These are phyloP conservation scores for Trochalopteron elliotii DNA, from an alignment of 2,113 vertebrate species.

Conservation along the genomic window DNA sequence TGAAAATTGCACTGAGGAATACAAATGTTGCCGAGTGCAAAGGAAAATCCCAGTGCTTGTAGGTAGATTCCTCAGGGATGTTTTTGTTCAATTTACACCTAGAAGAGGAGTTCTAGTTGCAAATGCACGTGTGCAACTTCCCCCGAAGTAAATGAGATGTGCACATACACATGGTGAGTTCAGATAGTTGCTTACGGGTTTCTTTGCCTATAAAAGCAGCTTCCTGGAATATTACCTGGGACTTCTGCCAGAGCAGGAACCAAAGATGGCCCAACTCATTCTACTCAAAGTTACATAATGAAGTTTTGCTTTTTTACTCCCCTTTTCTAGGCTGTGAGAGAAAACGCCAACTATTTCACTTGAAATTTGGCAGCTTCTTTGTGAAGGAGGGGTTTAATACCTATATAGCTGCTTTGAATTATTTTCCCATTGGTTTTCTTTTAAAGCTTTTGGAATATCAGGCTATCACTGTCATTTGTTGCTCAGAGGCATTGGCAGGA, in stretches of 20 bases:
- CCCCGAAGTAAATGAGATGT: not conserved
- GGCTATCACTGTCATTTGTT: not conserved
- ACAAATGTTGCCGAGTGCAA: not conserved
- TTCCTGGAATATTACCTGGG: slow-evolving; percentile 37
- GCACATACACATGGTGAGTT: not conserved
- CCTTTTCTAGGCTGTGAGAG: not conserved
- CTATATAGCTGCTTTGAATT: slow-evolving; percentile 14
- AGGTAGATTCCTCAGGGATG: slow-evolving; percentile 14
- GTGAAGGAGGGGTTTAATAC: not conserved
- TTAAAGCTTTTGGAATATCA: not conserved
- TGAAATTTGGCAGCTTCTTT: slow-evolving; percentile 2
- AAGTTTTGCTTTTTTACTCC: not conserved
- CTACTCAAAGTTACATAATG: slow-evolving; percentile 11
- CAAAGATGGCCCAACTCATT: not conserved
- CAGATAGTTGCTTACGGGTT: not conserved
- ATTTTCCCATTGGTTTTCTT: not conserved
- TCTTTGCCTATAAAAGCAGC: not conserved
- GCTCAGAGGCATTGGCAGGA: slow-evolving; percentile 4
- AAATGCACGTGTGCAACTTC: not conserved
- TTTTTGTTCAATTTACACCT: slow-evolving; percentile 8
- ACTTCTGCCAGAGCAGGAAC: slow-evolving; percentile 13
- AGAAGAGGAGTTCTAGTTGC: not conserved
- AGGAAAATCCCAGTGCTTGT: not conserved
- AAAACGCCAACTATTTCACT: not conserved
- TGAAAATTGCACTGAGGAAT: not conserved